Conservation (phyloP, 2,888 invertebrate genomes). For the Ormyrus rosae region DNA sequence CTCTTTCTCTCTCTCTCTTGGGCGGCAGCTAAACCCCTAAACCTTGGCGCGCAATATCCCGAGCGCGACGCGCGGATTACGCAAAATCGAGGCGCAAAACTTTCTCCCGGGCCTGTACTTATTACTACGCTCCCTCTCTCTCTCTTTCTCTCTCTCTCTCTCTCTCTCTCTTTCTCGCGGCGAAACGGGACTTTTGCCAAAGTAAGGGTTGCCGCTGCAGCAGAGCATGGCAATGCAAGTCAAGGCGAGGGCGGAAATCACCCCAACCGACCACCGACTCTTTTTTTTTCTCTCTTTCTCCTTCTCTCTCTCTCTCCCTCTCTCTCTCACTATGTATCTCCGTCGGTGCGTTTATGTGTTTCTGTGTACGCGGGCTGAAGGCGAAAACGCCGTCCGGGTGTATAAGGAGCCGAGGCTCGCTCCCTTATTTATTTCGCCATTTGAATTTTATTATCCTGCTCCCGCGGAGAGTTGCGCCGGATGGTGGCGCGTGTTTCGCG, state of each 20-base stretch:
- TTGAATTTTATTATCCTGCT: constrained; percentile 75
- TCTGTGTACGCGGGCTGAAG: constrained; percentile 31
- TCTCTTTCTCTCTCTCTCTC: not conserved
- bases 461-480: constrained; percentile 58
- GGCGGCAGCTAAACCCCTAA: not conserved
- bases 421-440: constrained; percentile 68
- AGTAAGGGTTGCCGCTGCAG: constrained; percentile 72
- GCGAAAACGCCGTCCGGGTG: constrained; percentile 53
- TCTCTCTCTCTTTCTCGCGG: constrained; percentile 50
- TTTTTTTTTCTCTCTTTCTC: not conserved
- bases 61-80: not conserved
- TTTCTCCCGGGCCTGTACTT: constrained; percentile 61
- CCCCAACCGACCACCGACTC: constrained; percentile 56
- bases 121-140: constrained; percentile 58
- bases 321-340: not conserved
- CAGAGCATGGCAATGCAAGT: constrained; percentile 51
- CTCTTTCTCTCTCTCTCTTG: not conserved
- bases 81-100: constrained; percentile 22
- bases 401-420: constrained; percentile 63
- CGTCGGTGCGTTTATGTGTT: not conserved
- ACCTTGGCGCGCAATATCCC: no score
- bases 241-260: constrained; percentile 67
- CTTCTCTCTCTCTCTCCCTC: not conserved
- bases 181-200: constrained; percentile 58
- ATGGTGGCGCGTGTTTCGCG: constrained; percentile 11